Evolutionary conservation across 2,797 vertebrate species (phyloP), one percentile per base, ranked within the genome.

Genomic region (Psittacula derbiana): DNA sequence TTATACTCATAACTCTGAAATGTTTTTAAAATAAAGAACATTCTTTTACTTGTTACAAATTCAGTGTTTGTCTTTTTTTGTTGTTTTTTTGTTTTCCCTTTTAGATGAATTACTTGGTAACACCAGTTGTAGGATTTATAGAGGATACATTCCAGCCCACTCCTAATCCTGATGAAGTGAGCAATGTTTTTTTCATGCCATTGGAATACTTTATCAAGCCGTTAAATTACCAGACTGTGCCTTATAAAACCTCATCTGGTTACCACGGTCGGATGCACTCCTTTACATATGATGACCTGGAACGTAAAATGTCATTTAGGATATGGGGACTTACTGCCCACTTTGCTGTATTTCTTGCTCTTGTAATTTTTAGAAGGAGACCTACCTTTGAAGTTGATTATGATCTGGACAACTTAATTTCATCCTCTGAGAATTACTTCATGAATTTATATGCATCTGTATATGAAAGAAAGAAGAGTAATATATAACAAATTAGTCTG

Each of bases 291-390:
- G 64, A 94, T 40, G 98, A 99, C 79, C 96, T 96, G 2, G 80
- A 97, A 33, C 98, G 95, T 4, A 97, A 97, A 11, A 93, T 8
- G 44, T 92, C 95, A 4, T 98, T 98, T 92, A 97, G 90, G 10
- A 99, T 99, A 92, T 99, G 98, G 97, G 99, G 99, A 24, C 93
- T 99, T 25, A 99, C 99, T 5, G 99, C 99, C 13, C 73, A 96
- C 25, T 64, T 99, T 18, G 98, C 98, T 16, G 52, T 99, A 15
- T 47, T 98, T 25, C 97, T 98, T 15, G 98, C 99, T 41, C 95
- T 97, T 58, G 96, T 98, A 3, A 90, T 98, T 85, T 98, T 99
- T 36, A 95, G 81, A 70, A 96, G 97, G 70, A 98, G 95, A 65
- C 98, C 99, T 0, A 97, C 98, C 10, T 99, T 99, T 97, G 97